Evolutionary conservation across 2,888 invertebrate species (phyloP), one percentile per base, ranked within the genome.

Genomic region (Epinotia brunnichana): DNA sequence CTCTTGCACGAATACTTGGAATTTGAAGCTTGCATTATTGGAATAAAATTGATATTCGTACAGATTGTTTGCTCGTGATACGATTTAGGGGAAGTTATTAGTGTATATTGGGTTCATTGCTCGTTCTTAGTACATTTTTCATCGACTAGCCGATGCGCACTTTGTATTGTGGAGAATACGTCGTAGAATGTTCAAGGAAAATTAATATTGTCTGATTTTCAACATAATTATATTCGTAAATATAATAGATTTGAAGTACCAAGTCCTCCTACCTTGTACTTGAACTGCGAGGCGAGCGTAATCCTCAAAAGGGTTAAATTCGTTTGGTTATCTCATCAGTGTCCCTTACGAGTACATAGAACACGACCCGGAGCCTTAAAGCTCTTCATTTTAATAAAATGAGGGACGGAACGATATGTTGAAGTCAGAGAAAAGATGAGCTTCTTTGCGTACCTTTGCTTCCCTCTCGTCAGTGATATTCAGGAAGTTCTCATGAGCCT

Each of bases 21-120:
- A 21, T 41, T 21, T 24, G 7, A 66, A 39, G 11, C 66, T 66
- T 56, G 41, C 19, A n/a, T 24, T 11, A n/a, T 41, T 56, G 24
- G 11, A 24, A 5, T 62, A 48, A 41, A 39, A 48, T 61, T 13
- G 54, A 10, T 15, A 56, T 67, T 35, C 11, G n/a, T 17, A 15
- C 13, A 15, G 35, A 9, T 7, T 48, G 9, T 2, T 56, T 21
- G 10, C 10, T 9, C 17, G 10, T 9, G 48, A 61, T 72, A 67
- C 7, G 72, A 48, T 56, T 3, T 72, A 11, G 21, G 35, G 44
- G 17, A 19, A 15, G 19, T 21, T 48, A 61, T 1, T 3, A 5
- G 15, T 35, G 19, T 21, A 56, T 51, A 63, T 69, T 69, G 69
- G 73, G 73, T 73, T 73, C 73, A 69, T 69, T 69, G 73, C 57